These are phyloP conservation scores for Gambusia yucatana DNA, from an alignment of 2,797 vertebrate species.

Conservation along the genomic window DNA sequence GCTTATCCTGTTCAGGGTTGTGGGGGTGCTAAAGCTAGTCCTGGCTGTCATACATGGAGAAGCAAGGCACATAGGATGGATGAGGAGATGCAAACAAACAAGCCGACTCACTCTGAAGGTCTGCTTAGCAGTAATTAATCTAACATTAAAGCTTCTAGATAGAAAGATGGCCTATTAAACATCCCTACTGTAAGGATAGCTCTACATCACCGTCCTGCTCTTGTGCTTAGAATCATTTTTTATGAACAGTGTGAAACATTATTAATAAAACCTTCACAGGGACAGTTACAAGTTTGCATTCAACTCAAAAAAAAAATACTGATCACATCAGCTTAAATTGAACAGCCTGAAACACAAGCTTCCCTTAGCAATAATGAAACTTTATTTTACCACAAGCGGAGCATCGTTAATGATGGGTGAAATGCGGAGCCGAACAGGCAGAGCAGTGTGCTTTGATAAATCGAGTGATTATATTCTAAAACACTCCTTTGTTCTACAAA, in stretches of 20 bases:
- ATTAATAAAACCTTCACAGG: not conserved
- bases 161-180: not conserved
- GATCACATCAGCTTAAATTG: slow-evolving; percentile 13
- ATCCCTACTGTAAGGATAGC: not conserved
- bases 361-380: slow-evolving; percentile 36
- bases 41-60: not conserved
- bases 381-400: slow-evolving; percentile 34
- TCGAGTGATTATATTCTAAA: slow-evolving; percentile 69
- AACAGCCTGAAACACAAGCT: slow-evolving; percentile 20
- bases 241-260: not conserved
- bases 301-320: slow-evolving; percentile 18
- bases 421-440: slow-evolving; percentile 51
- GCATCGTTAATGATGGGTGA: slow-evolving; percentile 59
- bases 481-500: slow-evolving; percentile 76
- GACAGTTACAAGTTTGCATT: not conserved
- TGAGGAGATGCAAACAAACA: not conserved
- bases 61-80: not conserved
- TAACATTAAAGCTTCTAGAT: not conserved
- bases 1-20: not conserved
- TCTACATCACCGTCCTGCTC: not conserved
- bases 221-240: not conserved
- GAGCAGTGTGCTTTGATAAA: slow-evolving; percentile 66
- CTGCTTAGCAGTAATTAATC: not conserved
- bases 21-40: not conserved
- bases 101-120: not conserved